Conservation (phyloP, 2,797 vertebrate species). For the Phoebastria nigripes region DNA sequence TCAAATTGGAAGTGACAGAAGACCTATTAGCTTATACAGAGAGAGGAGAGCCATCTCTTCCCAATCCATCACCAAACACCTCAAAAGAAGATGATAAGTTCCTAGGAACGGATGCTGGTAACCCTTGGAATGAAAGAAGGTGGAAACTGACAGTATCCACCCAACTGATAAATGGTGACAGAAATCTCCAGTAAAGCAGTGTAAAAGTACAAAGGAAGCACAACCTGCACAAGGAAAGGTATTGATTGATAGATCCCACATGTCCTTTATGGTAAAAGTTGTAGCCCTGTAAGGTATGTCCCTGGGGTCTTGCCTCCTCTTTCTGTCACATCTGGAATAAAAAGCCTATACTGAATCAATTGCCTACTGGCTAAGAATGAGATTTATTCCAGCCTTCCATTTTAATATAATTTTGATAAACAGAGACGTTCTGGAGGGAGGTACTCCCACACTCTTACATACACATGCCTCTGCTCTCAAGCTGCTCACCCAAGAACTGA, state of each 20-base stretch:
- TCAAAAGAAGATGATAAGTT: neutral
- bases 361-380: neutral
- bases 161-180: neutral
- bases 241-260: neutral
- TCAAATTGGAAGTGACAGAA: constrained; percentile 32
- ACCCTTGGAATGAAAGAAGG: neutral
- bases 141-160: neutral
- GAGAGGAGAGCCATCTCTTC: neutral
- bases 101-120: neutral
- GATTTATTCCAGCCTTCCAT: neutral
- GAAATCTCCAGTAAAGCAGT: neutral
- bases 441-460: neutral
- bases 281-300: neutral
- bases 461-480: neutral
- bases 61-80: neutral
- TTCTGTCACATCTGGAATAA: neutral
- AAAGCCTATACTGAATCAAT: neutral
- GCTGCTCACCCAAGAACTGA: neutral
- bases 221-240: neutral
- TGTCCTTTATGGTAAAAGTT: neutral
- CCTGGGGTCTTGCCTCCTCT: neutral
- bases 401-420: neutral
- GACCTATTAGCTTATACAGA: neutral
- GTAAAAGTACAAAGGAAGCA: neutral
- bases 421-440: neutral